These are phyloP conservation scores for Oriolus oriolus DNA, from an alignment of 2,113 vertebrate genomes.

Conservation along the genomic window DNA sequence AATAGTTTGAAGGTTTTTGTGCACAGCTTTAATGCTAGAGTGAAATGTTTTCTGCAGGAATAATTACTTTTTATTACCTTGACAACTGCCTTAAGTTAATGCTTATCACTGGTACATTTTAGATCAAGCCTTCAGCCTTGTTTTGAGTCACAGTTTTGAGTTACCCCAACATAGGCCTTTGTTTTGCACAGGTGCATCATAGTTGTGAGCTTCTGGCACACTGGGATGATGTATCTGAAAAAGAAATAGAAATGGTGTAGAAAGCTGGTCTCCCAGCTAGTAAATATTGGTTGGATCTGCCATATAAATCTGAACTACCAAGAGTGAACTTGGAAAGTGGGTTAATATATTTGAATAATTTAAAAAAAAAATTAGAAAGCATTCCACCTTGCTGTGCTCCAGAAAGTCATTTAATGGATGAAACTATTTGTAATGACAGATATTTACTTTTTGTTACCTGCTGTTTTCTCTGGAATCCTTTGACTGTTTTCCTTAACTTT, in stretches of 20 bases:
- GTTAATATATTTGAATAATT: not conserved
- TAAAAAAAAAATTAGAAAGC: not conserved
- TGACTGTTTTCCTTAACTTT: conserved; percentile 61
- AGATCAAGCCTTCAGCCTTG: not conserved
- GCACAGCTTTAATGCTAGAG: not conserved
- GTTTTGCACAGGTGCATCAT: not conserved
- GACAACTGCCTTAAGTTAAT: not conserved
- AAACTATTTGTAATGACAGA: not conserved
- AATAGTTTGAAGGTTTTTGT: not conserved
- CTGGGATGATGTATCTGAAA: not conserved
- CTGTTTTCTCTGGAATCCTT: conserved; percentile 48
- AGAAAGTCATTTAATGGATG: not conserved
- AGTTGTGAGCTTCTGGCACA: not conserved
- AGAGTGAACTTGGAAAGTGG: not conserved
- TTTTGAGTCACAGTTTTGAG: not conserved
- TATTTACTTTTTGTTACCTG: not conserved
- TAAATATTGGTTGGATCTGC: not conserved
- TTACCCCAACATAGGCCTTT: not conserved
- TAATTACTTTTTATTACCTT: not conserved
- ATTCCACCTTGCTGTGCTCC: not conserved
- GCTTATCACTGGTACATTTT: not conserved
- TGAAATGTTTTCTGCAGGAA: not conserved
- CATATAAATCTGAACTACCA: not conserved
- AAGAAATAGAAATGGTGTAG: not conserved
- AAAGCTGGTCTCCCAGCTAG: not conserved